Conservation (phyloP, 2,797 vertebrate genomes). For the Borostomias antarcticus region DNA sequence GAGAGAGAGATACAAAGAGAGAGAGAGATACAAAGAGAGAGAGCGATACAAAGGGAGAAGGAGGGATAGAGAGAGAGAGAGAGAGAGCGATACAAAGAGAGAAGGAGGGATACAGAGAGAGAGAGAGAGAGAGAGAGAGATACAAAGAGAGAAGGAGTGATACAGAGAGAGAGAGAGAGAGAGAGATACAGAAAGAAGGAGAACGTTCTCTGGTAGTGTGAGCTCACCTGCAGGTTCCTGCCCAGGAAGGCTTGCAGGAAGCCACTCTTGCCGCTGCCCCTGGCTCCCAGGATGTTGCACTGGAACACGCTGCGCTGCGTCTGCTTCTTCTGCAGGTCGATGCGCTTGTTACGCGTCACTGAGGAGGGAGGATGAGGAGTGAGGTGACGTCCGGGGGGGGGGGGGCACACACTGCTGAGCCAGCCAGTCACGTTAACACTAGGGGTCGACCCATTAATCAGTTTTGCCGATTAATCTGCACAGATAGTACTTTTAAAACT, state of each 20-base stretch:
- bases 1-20: no score
- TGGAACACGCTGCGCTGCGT: constrained; percentile 96
- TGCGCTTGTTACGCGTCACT: constrained; percentile 97
- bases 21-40: no score
- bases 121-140: no score
- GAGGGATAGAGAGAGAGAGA: no score
- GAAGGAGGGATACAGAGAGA: no score
- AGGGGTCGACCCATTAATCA: no score
- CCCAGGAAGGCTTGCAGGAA: constrained; percentile 93
- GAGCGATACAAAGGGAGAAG: no score
- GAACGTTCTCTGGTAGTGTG: neutral
- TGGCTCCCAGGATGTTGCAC: constrained; percentile 90
- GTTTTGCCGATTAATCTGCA: no score
- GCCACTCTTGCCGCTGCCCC: constrained; percentile 88
- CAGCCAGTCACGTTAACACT: neutral
- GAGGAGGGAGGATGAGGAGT: constrained; percentile 26
- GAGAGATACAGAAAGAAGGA: neutral
- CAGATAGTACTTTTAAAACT: no score
- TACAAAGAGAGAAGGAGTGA: neutral
- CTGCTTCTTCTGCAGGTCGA: constrained; percentile 97
- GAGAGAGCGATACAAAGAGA: no score
- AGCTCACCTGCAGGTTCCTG: constrained; percentile 86
- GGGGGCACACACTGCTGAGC: neutral
- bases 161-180: neutral
- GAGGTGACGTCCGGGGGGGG: neutral